A percentile compares a stretch with the other conserved stretches of the same genome.
These are phyloP conservation scores for Uloborus diversus DNA, from an alignment of 1,140 invertebrate species.

Conservation along the genomic window DNA sequence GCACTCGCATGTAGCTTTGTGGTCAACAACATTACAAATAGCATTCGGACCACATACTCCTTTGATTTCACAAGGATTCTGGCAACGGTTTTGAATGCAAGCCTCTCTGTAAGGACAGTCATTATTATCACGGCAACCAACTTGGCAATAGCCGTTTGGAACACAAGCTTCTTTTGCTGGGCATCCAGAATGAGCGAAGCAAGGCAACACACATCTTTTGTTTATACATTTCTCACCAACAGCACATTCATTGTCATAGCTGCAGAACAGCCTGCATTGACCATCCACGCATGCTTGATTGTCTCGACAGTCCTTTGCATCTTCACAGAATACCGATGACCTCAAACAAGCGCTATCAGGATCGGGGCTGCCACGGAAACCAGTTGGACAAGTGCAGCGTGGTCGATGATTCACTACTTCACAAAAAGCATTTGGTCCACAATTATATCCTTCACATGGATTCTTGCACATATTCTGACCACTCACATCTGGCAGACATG, in stretches of 20 bases:
- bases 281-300: conserved; percentile 81
- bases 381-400: conserved; percentile 77
- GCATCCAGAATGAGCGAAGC: conserved; percentile 82
- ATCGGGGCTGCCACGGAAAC: conserved; percentile 74
- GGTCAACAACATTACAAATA: conserved; percentile 75
- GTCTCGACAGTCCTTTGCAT: conserved; percentile 78
- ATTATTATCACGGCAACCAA: conserved; percentile 83
- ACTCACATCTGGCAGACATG: conserved; percentile 73
- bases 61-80: conserved; percentile 79
- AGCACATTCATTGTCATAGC: conserved; percentile 80
- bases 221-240: conserved; percentile 80
- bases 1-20: conserved; percentile 75
- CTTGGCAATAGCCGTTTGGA: conserved; percentile 76
- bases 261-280: conserved; percentile 84
- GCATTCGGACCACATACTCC: conserved; percentile 86
- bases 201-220: conserved; percentile 75
- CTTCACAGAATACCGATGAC: conserved; percentile 71
- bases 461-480: conserved; percentile 81
- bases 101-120: conserved; percentile 79
- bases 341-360: conserved; percentile 77
- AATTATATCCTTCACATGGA: conserved; percentile 79
- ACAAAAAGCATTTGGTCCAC: conserved; percentile 80
- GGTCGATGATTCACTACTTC: conserved; percentile 77
- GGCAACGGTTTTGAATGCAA: conserved; percentile 84
- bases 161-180: conserved; percentile 78